A percentile compares a stretch with the other conserved stretches of the same genome.
Conservation (phyloP, 2,113 vertebrate genomes). For the Pampusana beccarii region DNA sequence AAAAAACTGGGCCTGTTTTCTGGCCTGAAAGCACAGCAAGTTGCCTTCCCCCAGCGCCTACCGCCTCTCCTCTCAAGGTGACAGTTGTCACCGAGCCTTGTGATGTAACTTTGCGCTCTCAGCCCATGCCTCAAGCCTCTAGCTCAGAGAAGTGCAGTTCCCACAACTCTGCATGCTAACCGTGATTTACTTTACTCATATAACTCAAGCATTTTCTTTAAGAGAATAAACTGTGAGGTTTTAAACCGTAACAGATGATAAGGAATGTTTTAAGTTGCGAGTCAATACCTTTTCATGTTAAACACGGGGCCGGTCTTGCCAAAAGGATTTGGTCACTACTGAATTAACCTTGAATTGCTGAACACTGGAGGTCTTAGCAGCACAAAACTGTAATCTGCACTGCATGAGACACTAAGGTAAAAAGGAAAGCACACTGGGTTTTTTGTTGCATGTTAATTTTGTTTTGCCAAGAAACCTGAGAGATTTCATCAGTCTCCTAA, state of each 20-base stretch:
- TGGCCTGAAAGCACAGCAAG: neutral
- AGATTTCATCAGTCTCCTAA: neutral
- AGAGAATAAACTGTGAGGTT: neutral
- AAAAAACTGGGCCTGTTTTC: neutral
- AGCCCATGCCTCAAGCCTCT: neutral
- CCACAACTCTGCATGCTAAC: rapidly evolving
- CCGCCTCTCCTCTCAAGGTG: neutral
- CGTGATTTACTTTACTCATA: neutral
- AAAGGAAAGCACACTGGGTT: neutral
- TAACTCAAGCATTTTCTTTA: neutral
- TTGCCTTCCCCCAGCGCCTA: neutral
- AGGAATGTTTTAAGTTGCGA: neutral
- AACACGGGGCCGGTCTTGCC: neutral
- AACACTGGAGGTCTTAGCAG: neutral
- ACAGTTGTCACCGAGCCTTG: neutral
- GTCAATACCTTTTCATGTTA: neutral
- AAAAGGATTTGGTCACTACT: neutral
- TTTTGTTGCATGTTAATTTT: neutral
- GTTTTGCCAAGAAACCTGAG: neutral
- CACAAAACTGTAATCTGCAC: neutral
- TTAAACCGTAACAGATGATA: neutral
- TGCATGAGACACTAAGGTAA: neutral
- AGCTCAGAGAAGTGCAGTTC: neutral
- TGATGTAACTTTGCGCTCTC: neutral
- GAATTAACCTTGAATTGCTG: neutral